These are phyloP conservation scores for Aurelia sp. DNA, from an alignment of 30 jellyfish, hydroid and myxozoan genomes.

Conservation along the genomic window DNA sequence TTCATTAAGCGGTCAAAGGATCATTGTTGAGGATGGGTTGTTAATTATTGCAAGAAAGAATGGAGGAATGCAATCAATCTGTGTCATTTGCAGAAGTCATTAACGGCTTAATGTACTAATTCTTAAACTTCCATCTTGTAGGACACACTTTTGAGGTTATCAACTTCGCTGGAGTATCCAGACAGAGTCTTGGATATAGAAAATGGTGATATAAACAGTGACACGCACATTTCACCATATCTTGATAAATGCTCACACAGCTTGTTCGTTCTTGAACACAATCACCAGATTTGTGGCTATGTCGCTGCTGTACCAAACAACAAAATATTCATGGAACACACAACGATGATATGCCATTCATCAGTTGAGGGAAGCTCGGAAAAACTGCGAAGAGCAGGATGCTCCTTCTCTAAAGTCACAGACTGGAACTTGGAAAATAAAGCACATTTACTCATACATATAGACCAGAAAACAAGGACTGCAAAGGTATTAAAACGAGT, in stretches of 20 bases:
- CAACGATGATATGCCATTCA: constrained; percentile 47
- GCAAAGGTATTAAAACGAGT: constrained; percentile 80
- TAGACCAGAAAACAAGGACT: constrained; percentile 66
- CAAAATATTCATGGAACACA: constrained; percentile 69
- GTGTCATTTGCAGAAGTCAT: too few relatives aligned
- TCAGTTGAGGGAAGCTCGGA: constrained; percentile 37
- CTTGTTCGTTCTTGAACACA: constrained; percentile 82
- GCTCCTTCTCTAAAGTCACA: constrained; percentile 35
- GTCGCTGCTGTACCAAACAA: constrained; percentile 93
- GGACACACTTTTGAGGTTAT: constrained; percentile 72
- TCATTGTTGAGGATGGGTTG: too few relatives aligned
- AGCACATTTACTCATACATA: constrained; percentile 75
- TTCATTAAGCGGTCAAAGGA: too few relatives aligned
- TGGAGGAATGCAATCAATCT: too few relatives aligned
- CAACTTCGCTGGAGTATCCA: constrained; percentile 36
- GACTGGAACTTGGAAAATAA: constrained; percentile 77
- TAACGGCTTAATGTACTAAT: too few relatives aligned
- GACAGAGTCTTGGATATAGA: constrained; percentile 34
- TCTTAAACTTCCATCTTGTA: constrained; percentile 8
- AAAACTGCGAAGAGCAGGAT: background rate
- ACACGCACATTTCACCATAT: constrained; percentile 69
- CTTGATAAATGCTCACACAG: constrained; percentile 73
- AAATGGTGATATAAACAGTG: constrained; percentile 47
- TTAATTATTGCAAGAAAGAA: too few relatives aligned
- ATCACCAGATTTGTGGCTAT: constrained; percentile 87